These are phyloP conservation scores for Megaceryle alcyon DNA, from an alignment of 2,797 vertebrate genomes.

Conservation along the genomic window DNA sequence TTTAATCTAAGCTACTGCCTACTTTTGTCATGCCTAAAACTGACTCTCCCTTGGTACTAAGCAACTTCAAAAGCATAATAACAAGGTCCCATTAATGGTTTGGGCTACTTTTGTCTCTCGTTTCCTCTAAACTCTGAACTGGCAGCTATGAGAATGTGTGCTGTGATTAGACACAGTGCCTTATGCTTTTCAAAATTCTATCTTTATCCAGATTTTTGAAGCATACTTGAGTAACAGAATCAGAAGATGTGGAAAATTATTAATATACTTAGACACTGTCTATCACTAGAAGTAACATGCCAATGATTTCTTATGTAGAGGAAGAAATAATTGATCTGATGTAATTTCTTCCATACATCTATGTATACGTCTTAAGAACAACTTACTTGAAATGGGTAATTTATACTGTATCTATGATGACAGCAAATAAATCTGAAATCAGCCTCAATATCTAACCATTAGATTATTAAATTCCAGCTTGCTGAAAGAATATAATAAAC, in stretches of 20 bases:
- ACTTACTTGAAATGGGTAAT: neutral
- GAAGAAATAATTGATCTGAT: neutral
- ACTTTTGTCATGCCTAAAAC: neutral
- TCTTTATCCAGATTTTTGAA: neutral
- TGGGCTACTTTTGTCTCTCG: neutral
- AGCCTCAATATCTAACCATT: neutral
- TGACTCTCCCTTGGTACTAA: neutral
- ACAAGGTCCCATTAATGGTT: neutral
- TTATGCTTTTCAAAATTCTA: neutral
- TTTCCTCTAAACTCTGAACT: neutral
- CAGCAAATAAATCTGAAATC: neutral
- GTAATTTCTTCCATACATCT: neutral
- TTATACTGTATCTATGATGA: neutral
- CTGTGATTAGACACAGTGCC: neutral
- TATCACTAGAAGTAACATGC: neutral
- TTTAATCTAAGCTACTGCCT: neutral
- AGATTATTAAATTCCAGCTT: neutral
- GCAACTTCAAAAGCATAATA: neutral
- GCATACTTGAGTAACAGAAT: neutral
- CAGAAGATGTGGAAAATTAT: neutral
- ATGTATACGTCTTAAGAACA: neutral
- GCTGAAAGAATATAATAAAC: neutral
- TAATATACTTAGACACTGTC: neutral
- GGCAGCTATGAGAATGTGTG: neutral
- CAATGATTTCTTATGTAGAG: neutral